phyloP scores from a whole-genome alignment of 2,888 invertebrate genomes.

The Drosophila pseudotakahashii region DNA sequence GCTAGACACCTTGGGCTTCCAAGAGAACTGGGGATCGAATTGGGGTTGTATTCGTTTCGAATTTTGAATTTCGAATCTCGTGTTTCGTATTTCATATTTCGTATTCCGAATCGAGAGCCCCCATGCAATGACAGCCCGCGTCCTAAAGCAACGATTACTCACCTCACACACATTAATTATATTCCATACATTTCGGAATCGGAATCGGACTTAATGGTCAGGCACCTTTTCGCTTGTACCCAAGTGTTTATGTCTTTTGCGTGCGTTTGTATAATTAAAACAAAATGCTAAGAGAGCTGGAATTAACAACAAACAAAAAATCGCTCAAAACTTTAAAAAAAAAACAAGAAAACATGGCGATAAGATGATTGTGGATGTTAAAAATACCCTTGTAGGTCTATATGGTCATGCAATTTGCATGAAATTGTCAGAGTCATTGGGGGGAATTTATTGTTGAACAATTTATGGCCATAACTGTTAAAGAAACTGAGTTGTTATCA shows the following conservation, averaged over 20 bases:
- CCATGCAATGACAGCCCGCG: slow-evolving; percentile 11
- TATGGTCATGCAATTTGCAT: slow-evolving; percentile 14
- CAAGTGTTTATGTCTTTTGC: slow-evolving; percentile 31
- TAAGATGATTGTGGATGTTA: slow-evolving; percentile 3
- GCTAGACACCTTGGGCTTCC: background rate
- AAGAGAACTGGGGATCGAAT: background rate
- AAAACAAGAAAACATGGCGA: background rate
- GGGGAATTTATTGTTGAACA: slow-evolving; percentile 4
- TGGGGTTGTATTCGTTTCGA: background rate
- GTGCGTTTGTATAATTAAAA: slow-evolving; percentile 45
- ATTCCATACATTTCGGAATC: slow-evolving; percentile 22
- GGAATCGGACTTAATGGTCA: slow-evolving; percentile 31
- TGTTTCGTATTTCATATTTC: background rate
- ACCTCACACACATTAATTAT: slow-evolving; percentile 65
- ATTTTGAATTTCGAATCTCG: slow-evolving; percentile 4
- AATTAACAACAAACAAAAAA: slow-evolving; percentile 25
- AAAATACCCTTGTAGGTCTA: slow-evolving; percentile 23
- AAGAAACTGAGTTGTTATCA: slow-evolving; percentile 1
- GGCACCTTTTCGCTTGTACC: background rate
- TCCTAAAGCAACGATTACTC: slow-evolving; percentile 63
- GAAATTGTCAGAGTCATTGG: slow-evolving; percentile 21
- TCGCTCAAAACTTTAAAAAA: background rate
- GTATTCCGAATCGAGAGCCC: background rate
- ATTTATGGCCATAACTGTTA: slow-evolving; percentile 17
- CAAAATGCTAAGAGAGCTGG: slow-evolving; percentile 10